Percentiles rank a stretch among this genome's conserved stretches.
These are phyloP conservation scores for Drosophila guanche DNA, from an alignment of 1,140 invertebrate species.

Conservation along the genomic window DNA sequence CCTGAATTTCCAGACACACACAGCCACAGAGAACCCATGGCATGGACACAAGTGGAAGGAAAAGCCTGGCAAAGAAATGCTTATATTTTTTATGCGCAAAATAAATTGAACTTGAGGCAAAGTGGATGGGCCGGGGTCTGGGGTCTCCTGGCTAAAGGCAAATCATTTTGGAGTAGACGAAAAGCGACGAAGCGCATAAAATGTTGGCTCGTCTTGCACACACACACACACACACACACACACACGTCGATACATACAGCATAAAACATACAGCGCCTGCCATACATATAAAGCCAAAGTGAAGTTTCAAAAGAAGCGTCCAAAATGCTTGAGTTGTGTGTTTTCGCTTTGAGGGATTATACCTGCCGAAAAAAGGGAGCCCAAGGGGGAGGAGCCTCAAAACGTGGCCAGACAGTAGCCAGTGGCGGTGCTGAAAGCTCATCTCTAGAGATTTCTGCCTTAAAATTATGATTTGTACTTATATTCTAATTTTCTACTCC, in stretches of 20 bases:
- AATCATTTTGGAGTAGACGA: constrained; percentile 73
- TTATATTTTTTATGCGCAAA: constrained; percentile 76
- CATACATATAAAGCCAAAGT: constrained; percentile 23
- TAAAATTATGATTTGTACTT: constrained; percentile 78
- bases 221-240: constrained; percentile 22
- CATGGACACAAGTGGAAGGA: constrained; percentile 13
- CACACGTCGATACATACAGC: no score
- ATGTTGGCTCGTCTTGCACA: constrained; percentile 55
- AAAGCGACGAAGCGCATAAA: constrained; percentile 80
- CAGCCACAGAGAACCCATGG: neutral
- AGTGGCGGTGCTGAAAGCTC: constrained; percentile 60
- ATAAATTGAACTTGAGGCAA: constrained; percentile 70
- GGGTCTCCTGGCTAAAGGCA: constrained; percentile 36
- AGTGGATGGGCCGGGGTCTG: constrained; percentile 8
- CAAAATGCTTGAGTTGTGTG: constrained; percentile 63
- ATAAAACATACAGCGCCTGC: neutral
- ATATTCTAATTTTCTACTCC: constrained; percentile 55
- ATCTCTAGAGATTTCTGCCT: constrained; percentile 74
- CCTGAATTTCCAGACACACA: constrained; percentile 39
- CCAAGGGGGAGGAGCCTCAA: constrained; percentile 8
- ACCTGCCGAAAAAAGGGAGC: constrained; percentile 52
- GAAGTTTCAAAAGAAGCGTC: constrained; percentile 32
- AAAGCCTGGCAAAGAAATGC: constrained; percentile 44
- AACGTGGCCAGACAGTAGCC: constrained; percentile 1
- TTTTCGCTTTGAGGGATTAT: constrained; percentile 78